A percentile compares a stretch with the other conserved stretches of the same genome.
Evolutionary conservation across 2,888 invertebrate genomes (phyloP).

Genomic region (Salticus scenicus): DNA sequence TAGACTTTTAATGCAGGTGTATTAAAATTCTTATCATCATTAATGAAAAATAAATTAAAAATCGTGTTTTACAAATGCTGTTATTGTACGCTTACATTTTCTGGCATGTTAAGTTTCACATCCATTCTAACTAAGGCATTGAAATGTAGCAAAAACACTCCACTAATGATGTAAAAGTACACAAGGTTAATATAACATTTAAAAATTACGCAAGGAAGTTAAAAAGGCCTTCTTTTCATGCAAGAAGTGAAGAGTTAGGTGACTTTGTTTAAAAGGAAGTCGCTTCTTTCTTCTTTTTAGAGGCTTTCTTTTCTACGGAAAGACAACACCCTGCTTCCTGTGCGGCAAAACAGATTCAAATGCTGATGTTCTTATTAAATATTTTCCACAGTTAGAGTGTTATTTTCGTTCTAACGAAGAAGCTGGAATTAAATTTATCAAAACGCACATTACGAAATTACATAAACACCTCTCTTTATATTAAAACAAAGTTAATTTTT

Average conservation of each 20-base stretch:
- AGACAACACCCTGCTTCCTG: neutral
- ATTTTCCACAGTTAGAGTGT: neutral
- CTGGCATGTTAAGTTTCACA: no score
- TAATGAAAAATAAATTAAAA: no score
- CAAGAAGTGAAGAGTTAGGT: slow-evolving; percentile 2
- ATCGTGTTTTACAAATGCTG: no score
- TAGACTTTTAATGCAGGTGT: no score
- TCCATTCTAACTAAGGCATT: no score
- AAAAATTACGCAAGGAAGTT: neutral
- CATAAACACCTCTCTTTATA: no score
- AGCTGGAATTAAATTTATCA: no score
- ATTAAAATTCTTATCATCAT: no score
- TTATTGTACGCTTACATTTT: no score
- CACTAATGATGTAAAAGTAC: neutral
- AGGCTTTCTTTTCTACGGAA: neutral
- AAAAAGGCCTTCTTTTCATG: neutral
- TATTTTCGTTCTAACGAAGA: neutral
- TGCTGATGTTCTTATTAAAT: neutral
- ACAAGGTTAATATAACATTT: neutral
- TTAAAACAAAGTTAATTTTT: no score
- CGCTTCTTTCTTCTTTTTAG: neutral
- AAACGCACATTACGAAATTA: no score
- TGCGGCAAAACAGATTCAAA: neutral
- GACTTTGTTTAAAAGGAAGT: neutral
- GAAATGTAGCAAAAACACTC: no score